Base-by-base conservation (phyloP, 2,888 invertebrate species). In the Parthenolecanium corni region DNA sequence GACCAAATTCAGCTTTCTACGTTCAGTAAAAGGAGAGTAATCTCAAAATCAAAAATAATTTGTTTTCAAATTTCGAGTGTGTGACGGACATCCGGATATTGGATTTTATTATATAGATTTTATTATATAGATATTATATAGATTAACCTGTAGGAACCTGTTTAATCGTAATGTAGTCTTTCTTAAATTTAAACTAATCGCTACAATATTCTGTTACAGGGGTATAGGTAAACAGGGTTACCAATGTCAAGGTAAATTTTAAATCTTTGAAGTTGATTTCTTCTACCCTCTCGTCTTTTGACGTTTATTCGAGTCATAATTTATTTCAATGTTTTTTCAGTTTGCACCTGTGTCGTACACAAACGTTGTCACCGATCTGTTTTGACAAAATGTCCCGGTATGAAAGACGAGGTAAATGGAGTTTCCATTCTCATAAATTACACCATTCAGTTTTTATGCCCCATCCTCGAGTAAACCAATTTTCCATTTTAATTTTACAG, bases 331-430 rank as follows among this genome's bases (percentile, higher is more conserved):
- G n/a, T 31, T 31, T 69, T 78, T 79, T 65, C 81, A 95, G 96
- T 97, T 68, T 98, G 98, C 77, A 96, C 96, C 65, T 94, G 94
- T 76, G 98, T 98, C 72, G 97, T 98, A 68, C 98, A 99, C 81
- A 99, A 99, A 76, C 82, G 96, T 73, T 98, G 98, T 75, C 97
- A 98, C 77, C 85, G 86, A 71, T 86, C 87, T 67, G 94, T 98
- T 69, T 92, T 98, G 71, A 97, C 96, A 72, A 95, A 94, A 79
- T 98, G 98, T 78, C 97, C 97, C 64, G 97, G 96, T 68, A 92
- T 93, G 84, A 92, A 90, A 76, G 89, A 91, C 53, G 66, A 66
- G 49, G 66, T 66, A 25, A 21, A 12, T 52, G n/a, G 20, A 25
- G n/a, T n/a, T n/a, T n/a, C n/a, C n/a, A 23, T 25, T 52, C 24